Evolutionary conservation across 2,113 vertebrate species (phyloP).

Genomic region (Neodontobutis hainanensis): DNA sequence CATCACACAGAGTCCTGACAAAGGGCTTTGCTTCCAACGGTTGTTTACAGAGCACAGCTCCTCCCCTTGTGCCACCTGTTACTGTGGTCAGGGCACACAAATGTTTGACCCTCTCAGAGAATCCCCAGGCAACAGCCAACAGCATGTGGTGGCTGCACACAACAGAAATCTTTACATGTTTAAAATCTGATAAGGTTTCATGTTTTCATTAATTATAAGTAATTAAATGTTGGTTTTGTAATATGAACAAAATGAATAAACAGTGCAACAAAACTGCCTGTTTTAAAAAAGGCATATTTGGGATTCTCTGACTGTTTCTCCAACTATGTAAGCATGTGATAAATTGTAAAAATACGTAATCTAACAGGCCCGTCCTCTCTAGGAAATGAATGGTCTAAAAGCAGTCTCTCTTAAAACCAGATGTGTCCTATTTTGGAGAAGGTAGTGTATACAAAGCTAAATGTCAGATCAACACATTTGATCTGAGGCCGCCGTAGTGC

Average conservation of each 20-base stretch:
- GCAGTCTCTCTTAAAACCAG: background rate
- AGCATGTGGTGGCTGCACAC: background rate
- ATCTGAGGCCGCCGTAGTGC: conserved; percentile 16
- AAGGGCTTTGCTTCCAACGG: conserved; percentile 58
- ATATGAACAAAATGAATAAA: background rate
- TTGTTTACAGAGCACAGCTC: conserved; percentile 69
- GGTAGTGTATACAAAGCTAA: conserved; percentile 1
- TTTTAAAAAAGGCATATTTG: no score
- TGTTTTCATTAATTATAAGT: no score
- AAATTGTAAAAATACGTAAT: background rate
- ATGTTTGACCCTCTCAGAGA: conserved; percentile 73
- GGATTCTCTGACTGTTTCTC: no score
- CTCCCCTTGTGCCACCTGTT: conserved; percentile 74
- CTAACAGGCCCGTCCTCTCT: background rate
- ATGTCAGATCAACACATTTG: conserved; percentile 14
- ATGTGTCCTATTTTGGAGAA: conserved; percentile 14
- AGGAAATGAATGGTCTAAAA: no score
- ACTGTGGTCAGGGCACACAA: conserved; percentile 64
- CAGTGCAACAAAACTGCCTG: background rate
- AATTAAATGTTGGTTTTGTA: background rate
- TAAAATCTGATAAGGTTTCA: no score
- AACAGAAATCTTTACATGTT: background rate
- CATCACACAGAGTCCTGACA: conserved; percentile 58
- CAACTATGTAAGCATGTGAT: no score
- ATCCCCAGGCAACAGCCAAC: conserved; percentile 63